A percentile compares a stretch with the other conserved stretches of the same genome.
phyloP scores from a whole-genome alignment of 2,888 invertebrate genomes.

The Drosophila koepferae region DNA sequence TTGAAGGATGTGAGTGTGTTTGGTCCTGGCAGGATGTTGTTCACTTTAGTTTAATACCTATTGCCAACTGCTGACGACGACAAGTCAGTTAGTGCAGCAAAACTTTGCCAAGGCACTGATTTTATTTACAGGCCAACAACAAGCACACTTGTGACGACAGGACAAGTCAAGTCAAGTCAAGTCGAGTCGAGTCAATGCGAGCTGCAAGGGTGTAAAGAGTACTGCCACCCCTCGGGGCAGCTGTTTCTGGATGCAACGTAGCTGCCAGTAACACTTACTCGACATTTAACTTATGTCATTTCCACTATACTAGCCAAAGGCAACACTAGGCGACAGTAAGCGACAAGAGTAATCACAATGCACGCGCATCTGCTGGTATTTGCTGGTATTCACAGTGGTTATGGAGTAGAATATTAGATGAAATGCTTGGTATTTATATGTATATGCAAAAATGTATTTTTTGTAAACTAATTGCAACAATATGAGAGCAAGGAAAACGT shows the following conservation, averaged over 20 bases:
- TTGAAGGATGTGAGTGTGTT: conserved; percentile 32
- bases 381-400: neutral
- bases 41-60: conserved; percentile 75
- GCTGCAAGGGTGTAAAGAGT: neutral
- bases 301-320: conserved; percentile 44
- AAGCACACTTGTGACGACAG: conserved; percentile 45
- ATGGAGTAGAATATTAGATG: neutral
- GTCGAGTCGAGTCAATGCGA: conserved; percentile 11
- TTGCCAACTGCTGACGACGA: conserved; percentile 19
- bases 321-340: neutral
- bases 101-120: conserved; percentile 73
- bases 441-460: neutral
- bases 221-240: conserved; percentile 23
- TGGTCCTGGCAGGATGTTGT: conserved; percentile 17
- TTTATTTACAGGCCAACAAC: conserved; percentile 57
- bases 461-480: no score
- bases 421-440: no score
- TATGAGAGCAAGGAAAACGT: no score
- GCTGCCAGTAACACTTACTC: conserved; percentile 72
- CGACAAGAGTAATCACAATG: conserved; percentile 13
- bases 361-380: neutral
- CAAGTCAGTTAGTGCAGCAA: conserved; percentile 70
- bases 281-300: conserved; percentile 78
- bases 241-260: conserved; percentile 47
- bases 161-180: conserved; percentile 24